Evolutionary conservation across 2,888 invertebrate species (phyloP).

Genomic region (Megalurothrips usitatus): DNA sequence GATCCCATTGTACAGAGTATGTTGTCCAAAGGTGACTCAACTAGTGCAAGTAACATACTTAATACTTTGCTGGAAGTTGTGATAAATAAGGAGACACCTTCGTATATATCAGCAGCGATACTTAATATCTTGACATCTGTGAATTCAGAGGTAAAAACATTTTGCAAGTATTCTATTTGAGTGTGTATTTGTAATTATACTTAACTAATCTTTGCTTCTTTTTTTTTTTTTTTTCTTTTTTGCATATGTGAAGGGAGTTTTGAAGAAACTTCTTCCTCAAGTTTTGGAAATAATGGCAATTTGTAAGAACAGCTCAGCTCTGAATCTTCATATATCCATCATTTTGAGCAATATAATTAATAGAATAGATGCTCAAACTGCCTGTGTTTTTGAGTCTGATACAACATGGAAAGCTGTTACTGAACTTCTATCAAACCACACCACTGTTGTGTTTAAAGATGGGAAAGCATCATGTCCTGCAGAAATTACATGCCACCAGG

Average conservation of each 20-base stretch:
- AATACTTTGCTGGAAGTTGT: neutral
- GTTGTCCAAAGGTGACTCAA: slow-evolving; percentile 29
- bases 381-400: neutral
- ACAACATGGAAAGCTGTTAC: neutral
- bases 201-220: slow-evolving; percentile 23
- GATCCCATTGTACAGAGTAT: slow-evolving; percentile 47
- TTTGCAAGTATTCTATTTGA: neutral
- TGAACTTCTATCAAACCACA: neutral
- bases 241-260: neutral
- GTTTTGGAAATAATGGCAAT: neutral
- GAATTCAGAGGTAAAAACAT: slow-evolving; percentile 38
- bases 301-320: neutral
- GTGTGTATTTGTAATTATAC: slow-evolving; percentile 37
- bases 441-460: neutral
- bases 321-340: neutral
- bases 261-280: neutral
- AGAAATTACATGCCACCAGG: neutral
- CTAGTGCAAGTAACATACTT: neutral
- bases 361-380: neutral
- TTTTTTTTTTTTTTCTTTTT: neutral
- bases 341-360: neutral
- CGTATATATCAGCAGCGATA: slow-evolving; percentile 38
- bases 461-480: neutral
- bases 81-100: slow-evolving; percentile 35
- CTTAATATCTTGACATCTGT: slow-evolving; percentile 38